Percentiles rank a stretch among this genome's conserved stretches.
Conservation (phyloP, 1,140 invertebrate genomes). For the Pogonus chalceus region DNA sequence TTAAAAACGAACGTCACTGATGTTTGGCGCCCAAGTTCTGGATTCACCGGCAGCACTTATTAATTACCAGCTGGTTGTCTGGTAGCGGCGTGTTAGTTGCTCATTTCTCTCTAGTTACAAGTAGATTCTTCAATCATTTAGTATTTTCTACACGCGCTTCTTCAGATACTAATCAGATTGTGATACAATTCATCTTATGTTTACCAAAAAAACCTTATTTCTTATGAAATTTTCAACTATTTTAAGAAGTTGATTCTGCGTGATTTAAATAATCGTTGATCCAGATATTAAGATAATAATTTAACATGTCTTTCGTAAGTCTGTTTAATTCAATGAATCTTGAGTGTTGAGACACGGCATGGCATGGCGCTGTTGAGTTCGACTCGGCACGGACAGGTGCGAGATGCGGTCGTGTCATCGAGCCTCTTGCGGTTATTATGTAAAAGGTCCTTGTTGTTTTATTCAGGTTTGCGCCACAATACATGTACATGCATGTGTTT, state of each 20-base stretch:
- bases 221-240: too few species aligned
- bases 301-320: too few species aligned
- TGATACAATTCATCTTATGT: too few species aligned
- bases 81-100: background rate
- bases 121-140: too few species aligned
- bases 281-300: too few species aligned
- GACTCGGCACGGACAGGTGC: background rate
- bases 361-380: background rate
- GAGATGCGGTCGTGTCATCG: constrained; percentile 2
- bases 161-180: too few species aligned
- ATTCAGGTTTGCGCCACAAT: background rate
- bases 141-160: too few species aligned
- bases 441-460: constrained; percentile 6
- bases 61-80: background rate
- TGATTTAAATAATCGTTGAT: too few species aligned
- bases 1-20: background rate
- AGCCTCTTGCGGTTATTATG: constrained; percentile 1
- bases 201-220: too few species aligned
- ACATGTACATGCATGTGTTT: background rate
- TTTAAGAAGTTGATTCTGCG: too few species aligned
- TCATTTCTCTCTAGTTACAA: background rate
- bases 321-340: too few species aligned
- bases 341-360: too few species aligned
- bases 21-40: background rate
- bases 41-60: background rate